These are phyloP conservation scores for Acanthococcus lagerstroemiae DNA, from an alignment of 2,888 invertebrate genomes.

Conservation along the genomic window DNA sequence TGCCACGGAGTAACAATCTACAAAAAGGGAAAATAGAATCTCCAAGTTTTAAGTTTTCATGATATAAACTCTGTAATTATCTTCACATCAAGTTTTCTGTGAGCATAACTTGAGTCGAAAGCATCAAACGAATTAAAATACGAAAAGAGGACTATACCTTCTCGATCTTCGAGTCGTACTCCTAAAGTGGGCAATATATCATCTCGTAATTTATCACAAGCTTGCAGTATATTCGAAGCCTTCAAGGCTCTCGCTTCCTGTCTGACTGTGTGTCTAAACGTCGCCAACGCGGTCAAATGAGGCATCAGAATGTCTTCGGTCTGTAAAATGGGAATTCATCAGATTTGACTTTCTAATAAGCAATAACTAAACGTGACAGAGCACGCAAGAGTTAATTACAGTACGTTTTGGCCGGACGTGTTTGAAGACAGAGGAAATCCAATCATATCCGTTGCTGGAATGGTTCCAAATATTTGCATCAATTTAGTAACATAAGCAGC, in stretches of 20 bases:
- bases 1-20: background rate
- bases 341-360: background rate
- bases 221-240: conserved; percentile 59
- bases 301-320: conserved; percentile 76
- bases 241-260: conserved; percentile 54
- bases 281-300: conserved; percentile 71
- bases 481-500: conserved; percentile 78
- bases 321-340: conserved; percentile 41
- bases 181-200: conserved; percentile 79
- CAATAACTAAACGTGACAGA: conserved; percentile 33
- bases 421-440: conserved; percentile 53
- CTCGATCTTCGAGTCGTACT: conserved; percentile 85
- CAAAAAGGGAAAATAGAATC: too few species aligned
- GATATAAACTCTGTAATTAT: too few species aligned
- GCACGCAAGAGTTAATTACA: too few species aligned
- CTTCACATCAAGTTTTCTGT: too few species aligned
- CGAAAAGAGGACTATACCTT: too few species aligned
- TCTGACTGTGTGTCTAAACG: conserved; percentile 72
- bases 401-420: conserved; percentile 10
- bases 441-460: conserved; percentile 54
- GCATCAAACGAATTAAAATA: too few species aligned
- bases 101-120: too few species aligned
- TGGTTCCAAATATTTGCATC: conserved; percentile 65
- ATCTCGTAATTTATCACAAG: conserved; percentile 85
- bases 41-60: too few species aligned